phyloP scores from a whole-genome alignment of 2,797 vertebrate genomes.

The Microcaecilia unicolor region DNA sequence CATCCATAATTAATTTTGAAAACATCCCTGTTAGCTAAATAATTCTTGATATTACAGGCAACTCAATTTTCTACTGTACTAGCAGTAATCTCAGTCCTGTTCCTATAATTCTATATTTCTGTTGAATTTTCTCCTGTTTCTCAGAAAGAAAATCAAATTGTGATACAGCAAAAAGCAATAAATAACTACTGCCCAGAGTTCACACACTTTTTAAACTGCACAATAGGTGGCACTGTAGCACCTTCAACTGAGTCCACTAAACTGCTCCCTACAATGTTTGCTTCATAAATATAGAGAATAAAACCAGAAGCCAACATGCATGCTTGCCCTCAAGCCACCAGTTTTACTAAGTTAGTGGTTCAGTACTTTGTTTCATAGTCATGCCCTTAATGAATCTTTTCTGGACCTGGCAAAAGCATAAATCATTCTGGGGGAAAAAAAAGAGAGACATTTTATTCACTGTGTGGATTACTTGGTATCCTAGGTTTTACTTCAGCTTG shows the following conservation, averaged over 20 bases:
- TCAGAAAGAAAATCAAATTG: too few species aligned
- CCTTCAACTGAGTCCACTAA: background rate
- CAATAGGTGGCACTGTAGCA: conserved; percentile 30
- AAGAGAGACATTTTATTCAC: conserved; percentile 1
- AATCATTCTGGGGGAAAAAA: conserved; percentile 3
- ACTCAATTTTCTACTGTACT: too few species aligned
- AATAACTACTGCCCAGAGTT: too few species aligned
- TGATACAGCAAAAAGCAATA: too few species aligned
- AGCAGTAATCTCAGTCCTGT: too few species aligned
- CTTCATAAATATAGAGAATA: background rate
- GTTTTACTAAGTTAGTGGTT: conserved; percentile 12
- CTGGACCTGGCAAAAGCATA: conserved; percentile 14
- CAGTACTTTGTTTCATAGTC: background rate
- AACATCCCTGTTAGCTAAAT: too few species aligned
- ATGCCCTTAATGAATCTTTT: conserved; percentile 19
- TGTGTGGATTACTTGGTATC: conserved; percentile 6
- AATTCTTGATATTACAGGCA: too few species aligned
- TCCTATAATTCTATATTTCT: too few species aligned
- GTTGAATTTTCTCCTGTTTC: too few species aligned
- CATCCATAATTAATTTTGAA: too few species aligned
- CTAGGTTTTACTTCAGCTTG: conserved; percentile 2
- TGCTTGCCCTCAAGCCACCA: conserved; percentile 3
- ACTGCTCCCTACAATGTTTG: background rate
- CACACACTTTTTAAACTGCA: background rate
- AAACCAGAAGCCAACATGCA: background rate